These are phyloP conservation scores for Gymnobelideus leadbeateri DNA, from an alignment of 2,113 vertebrate genomes.

Conservation along the genomic window DNA sequence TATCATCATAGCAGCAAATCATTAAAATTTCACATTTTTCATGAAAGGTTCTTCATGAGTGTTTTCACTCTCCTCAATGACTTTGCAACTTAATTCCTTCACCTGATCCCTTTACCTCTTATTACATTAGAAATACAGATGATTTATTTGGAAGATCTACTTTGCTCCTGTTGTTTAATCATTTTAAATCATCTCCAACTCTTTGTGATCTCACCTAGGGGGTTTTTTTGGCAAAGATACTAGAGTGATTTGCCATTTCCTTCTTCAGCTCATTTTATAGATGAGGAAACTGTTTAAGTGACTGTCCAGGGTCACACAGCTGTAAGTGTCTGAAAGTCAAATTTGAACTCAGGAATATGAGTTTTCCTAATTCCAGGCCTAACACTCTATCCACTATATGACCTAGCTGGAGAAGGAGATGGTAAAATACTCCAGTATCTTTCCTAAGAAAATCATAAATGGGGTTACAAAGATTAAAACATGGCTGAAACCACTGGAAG, in stretches of 20 bases:
- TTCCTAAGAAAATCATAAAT: not conserved
- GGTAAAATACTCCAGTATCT: not conserved
- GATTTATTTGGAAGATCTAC: not conserved
- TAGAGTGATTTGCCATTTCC: not conserved
- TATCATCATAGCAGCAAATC: not conserved
- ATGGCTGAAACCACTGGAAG: not conserved
- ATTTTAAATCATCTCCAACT: not conserved
- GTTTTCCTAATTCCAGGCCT: not conserved
- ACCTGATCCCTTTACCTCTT: not conserved
- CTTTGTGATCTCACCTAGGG: not conserved
- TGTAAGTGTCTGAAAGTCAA: not conserved
- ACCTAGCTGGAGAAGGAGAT: not conserved
- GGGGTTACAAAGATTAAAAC: not conserved
- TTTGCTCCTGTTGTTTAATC: not conserved
- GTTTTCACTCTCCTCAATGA: not conserved
- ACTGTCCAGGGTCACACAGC: not conserved
- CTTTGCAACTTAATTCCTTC: not conserved
- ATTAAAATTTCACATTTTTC: not conserved
- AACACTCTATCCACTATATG: not conserved
- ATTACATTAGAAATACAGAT: not conserved
- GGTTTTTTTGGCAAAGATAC: not conserved
- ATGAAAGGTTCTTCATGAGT: not conserved
- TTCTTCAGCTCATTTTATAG: not conserved
- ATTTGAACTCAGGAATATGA: not conserved
- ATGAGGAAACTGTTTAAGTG: not conserved